Evolutionary conservation across 2,888 invertebrate genomes (phyloP).

Genomic region (Glyphotaelius pellucidus): DNA sequence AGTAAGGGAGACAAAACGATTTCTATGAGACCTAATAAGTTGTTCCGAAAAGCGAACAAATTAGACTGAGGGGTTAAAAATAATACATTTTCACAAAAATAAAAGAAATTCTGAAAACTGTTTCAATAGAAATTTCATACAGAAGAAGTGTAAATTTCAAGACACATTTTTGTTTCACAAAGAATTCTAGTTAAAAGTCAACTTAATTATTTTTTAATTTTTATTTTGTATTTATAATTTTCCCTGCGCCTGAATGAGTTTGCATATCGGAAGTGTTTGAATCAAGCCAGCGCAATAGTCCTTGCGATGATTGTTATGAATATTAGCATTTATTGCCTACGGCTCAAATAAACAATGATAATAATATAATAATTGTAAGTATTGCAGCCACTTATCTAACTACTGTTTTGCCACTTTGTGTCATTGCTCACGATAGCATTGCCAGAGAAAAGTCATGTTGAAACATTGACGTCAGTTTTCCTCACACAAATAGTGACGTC

Average conservation of each 20-base stretch:
- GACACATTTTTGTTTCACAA: not conserved
- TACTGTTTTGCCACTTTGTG: not conserved
- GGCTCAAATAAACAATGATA: not conserved
- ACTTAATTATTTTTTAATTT: not conserved
- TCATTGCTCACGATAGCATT: not conserved
- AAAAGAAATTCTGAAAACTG: no score
- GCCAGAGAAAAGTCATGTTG: not conserved
- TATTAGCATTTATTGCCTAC: slow-evolving; percentile 6
- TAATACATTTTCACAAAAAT: no score
- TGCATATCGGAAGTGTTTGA: not conserved
- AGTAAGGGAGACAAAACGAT: no score
- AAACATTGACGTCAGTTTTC: not conserved
- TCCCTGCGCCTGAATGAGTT: not conserved
- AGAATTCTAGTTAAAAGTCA: not conserved
- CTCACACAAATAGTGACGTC: not conserved
- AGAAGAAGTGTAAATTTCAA: no score
- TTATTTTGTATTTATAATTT: not conserved
- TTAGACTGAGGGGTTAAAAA: no score
- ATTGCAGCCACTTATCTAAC: not conserved
- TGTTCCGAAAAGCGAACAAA: no score
- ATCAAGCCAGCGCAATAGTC: slow-evolving; percentile 8
- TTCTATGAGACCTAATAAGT: no score
- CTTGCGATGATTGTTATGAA: not conserved
- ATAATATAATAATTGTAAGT: not conserved
- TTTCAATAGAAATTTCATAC: no score